These are phyloP conservation scores for Penaeus monodon DNA, from an alignment of 2,888 invertebrate species.

Conservation along the genomic window DNA sequence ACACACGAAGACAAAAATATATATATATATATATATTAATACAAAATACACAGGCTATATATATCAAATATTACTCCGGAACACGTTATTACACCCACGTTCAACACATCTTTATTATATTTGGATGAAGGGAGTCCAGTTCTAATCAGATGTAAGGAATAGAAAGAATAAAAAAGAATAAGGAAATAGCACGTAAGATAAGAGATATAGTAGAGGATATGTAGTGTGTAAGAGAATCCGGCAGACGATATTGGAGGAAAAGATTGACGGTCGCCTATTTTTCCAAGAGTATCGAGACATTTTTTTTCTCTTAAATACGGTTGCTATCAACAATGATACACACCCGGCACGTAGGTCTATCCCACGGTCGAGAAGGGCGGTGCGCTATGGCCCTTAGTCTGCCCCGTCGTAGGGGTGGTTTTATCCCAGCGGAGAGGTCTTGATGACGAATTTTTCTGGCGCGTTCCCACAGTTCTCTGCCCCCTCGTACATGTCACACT, in stretches of 20 bases:
- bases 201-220: no score
- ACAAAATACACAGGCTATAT: no score
- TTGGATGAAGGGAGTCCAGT: no score
- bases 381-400: neutral
- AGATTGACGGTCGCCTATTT: constrained; percentile 30
- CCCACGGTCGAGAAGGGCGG: neutral
- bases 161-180: no score
- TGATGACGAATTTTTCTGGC: neutral
- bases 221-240: neutral
- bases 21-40: no score
- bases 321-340: constrained; percentile 45
- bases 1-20: no score
- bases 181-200: no score
- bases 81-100: no score
- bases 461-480: neutral
- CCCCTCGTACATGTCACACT: constrained; percentile 6
- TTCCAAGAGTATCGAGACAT: constrained; percentile 28
- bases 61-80: no score
- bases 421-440: neutral
- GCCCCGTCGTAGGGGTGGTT: neutral
- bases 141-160: no score
- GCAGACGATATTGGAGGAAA: constrained; percentile 23
- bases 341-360: neutral
- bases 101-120: no score
- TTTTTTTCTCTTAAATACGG: constrained; percentile 42